A percentile compares a stretch with the other conserved stretches of the same genome.
phyloP scores from a whole-genome alignment of 2,888 invertebrate genomes.

The Timema podura region DNA sequence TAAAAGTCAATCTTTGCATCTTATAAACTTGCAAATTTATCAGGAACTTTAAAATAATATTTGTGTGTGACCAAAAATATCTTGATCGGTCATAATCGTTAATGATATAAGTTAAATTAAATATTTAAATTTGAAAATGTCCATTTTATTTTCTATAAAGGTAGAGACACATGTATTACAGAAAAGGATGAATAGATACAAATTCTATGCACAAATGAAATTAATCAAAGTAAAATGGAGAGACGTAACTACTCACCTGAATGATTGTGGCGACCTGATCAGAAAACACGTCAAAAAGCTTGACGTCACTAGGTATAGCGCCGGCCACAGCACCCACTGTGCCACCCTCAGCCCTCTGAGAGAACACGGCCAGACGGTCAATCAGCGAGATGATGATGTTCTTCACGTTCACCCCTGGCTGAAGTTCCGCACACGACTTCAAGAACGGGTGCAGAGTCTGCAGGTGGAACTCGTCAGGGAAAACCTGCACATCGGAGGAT shows the following conservation, averaged over 20 bases:
- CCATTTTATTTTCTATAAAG: too few species aligned
- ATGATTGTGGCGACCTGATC: conserved; percentile 95
- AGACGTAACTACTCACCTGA: conserved; percentile 54
- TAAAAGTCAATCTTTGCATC: too few species aligned
- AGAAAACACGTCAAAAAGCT: conserved; percentile 97
- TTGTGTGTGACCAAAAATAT: too few species aligned
- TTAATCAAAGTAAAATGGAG: too few species aligned
- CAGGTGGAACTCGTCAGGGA: conserved; percentile 98
- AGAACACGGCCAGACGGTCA: conserved; percentile 81
- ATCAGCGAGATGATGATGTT: conserved; percentile 96
- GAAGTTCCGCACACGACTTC: conserved; percentile 94
- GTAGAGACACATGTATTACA: too few species aligned
- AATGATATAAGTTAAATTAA: too few species aligned
- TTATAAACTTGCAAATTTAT: too few species aligned
- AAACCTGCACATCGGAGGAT: conserved; percentile 57
- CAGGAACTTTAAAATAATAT: too few species aligned
- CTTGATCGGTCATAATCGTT: too few species aligned
- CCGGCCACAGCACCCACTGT: conserved; percentile 49
- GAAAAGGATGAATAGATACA: too few species aligned
- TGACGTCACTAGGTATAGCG: conserved; percentile 77
- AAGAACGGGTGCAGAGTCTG: conserved; percentile 93
- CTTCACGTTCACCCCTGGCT: conserved; percentile 94
- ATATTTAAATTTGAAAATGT: too few species aligned
- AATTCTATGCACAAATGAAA: too few species aligned
- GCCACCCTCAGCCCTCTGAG: conserved; percentile 57